Evolutionary conservation across 2,888 invertebrate species (phyloP), one percentile per base, ranked within the genome.

Genomic region (Chrysodeixis includens): DNA sequence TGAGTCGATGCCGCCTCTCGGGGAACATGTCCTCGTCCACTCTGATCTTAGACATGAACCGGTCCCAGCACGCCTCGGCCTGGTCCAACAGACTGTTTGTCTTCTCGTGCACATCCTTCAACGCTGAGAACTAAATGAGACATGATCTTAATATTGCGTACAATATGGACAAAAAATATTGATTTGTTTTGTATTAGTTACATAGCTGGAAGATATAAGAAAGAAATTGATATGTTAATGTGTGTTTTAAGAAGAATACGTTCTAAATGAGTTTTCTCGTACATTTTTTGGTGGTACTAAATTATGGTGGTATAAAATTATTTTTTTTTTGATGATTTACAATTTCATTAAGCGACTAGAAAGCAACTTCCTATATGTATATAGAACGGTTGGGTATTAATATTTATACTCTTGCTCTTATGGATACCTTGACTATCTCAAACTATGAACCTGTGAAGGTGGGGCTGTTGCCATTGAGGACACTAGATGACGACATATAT

Each of bases 21-120:
- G 98, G 98, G 88, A 99, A 98, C 82, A 96, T 94, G 0, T 92
- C 88, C 16, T 96, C 96, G 87, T 98, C 97, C 0, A 98, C 96
- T 80, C 96, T 95, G 75, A 97, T 96, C 71, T 88, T 92, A 7
- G 94, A 89, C 93, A 96, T 96, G 49, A 96, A 67, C 60, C 94
- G 92, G 54, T 96, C 94, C 94, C 96, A 96, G 64, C 95, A 94
- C 0, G 94, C 94, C 76, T 95, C 95, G 46, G 97, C 88, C 57
- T 93, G 94, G 30, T 96, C 95, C 35, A 97, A 81, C 16, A 96
- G 79, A 65, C 95, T 94, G 83, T 96, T 96, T 14, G 96, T 96
- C 80, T 96, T 96, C 40, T 95, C 95, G 62, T 96, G 96, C 0
- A 96, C 95, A 71, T 96, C 96, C 77, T 96, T 95, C 60, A 97